Conservation (phyloP, 1,140 invertebrate species). For the Nomia melanderi region DNA sequence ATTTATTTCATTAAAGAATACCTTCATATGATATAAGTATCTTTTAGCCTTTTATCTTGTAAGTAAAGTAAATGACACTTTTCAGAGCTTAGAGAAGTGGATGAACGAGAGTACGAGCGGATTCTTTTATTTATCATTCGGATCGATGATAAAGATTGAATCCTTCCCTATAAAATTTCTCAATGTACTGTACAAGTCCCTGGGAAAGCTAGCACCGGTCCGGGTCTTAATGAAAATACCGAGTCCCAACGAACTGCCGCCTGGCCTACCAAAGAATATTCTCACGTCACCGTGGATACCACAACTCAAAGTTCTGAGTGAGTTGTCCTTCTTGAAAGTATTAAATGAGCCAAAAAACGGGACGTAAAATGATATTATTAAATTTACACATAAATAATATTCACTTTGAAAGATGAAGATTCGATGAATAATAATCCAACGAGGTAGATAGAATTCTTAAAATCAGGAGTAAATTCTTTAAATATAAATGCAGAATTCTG, state of each 20-base stretch:
- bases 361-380: no score
- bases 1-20: no score
- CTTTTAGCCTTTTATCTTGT: background rate
- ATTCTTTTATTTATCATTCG: conserved; percentile 87
- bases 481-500: background rate
- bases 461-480: no score
- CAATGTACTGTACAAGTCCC: conserved; percentile 83
- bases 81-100: conserved; percentile 85
- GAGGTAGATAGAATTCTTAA: no score
- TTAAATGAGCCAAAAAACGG: no score
- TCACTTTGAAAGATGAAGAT: no score
- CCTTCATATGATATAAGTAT: no score
- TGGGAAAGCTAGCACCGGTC: conserved; percentile 78
- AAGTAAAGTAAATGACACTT: background rate
- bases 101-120: conserved; percentile 86
- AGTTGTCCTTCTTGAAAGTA: background rate
- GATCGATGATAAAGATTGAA: conserved; percentile 85
- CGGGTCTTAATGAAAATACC: conserved; percentile 68
- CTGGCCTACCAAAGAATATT: conserved; percentile 59
- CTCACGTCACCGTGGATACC: conserved; percentile 32
- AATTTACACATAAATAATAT: no score
- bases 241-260: conserved; percentile 53
- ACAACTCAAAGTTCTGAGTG: conserved; percentile 54
- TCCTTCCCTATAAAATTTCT: conserved; percentile 83
- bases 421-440: no score